phyloP scores from a whole-genome alignment of 2,113 vertebrate species.

The Vulpes vulpes region DNA sequence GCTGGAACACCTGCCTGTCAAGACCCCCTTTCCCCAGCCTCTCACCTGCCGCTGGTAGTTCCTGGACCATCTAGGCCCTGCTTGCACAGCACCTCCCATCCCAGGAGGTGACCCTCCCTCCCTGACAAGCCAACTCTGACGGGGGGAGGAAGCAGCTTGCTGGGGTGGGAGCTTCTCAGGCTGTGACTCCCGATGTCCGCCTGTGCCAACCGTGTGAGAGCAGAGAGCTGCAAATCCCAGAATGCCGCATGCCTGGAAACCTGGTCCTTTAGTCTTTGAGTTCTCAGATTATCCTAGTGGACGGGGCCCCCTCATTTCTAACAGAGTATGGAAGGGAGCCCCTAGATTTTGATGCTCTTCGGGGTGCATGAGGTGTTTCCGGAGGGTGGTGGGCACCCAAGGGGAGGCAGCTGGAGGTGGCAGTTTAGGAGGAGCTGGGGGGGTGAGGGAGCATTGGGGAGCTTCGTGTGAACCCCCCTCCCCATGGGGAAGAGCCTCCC shows the following conservation, averaged over 20 bases:
- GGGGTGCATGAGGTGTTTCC: neutral
- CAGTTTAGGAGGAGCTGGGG: neutral
- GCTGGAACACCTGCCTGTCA: accelerated
- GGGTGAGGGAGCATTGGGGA: neutral
- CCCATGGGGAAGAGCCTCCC: accelerated
- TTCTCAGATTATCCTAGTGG: neutral
- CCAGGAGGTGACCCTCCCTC: neutral
- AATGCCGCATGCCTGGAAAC: neutral
- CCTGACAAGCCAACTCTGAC: neutral
- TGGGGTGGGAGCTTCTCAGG: neutral
- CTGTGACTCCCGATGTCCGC: no score
- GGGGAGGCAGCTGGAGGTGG: neutral
- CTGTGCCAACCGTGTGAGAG: accelerated
- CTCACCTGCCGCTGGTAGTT: neutral
- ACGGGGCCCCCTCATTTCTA: neutral
- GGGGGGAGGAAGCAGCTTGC: neutral
- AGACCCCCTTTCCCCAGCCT: neutral
- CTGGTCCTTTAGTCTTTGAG: neutral
- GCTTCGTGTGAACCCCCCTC: accelerated
- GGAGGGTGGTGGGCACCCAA: neutral
- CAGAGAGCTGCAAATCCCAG: neutral
- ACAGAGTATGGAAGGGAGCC: neutral
- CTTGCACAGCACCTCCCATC: neutral
- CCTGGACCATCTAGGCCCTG: accelerated
- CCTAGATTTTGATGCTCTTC: neutral